These are phyloP conservation scores for Eugnorisma glareosa DNA, from an alignment of 2,888 invertebrate species.

Conservation along the genomic window DNA sequence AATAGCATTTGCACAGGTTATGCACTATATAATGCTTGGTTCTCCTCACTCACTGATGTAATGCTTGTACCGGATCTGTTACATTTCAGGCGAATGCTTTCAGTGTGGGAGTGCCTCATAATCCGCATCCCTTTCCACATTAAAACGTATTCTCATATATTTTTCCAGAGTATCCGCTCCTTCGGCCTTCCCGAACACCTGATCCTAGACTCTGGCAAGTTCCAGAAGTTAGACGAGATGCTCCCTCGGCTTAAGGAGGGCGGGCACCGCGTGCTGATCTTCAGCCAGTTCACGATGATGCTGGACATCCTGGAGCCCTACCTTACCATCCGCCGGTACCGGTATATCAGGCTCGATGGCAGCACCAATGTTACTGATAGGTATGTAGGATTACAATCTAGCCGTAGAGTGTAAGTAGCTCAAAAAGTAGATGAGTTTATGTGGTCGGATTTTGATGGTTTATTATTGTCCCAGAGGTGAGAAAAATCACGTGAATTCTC, in stretches of 20 bases:
- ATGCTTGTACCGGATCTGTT: not conserved
- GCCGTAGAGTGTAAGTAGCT: not conserved
- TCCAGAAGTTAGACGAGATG: constrained; percentile 94
- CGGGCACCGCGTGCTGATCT: constrained; percentile 96
- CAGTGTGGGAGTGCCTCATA: not conserved
- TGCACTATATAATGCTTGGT: not conserved
- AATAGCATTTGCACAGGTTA: not conserved
- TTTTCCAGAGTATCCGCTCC: constrained; percentile 90
- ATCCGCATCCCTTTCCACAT: not conserved
- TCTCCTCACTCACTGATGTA: not conserved
- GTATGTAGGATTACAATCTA: not conserved
- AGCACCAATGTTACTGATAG: constrained; percentile 93
- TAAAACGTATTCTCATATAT: not conserved
- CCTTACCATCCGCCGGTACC: constrained; percentile 93
- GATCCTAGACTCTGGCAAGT: constrained; percentile 96
- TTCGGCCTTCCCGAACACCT: constrained; percentile 92
- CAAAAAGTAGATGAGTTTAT: not conserved
- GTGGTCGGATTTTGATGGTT: not conserved
- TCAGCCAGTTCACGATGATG: constrained; percentile 99
- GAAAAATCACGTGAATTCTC: not conserved
- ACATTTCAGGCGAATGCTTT: not conserved
- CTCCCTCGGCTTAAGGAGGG: constrained; percentile 93
- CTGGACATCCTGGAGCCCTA: constrained; percentile 98
- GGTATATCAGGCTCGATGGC: constrained; percentile 96
- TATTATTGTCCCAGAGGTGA: not conserved